phyloP scores from a whole-genome alignment of 2,797 vertebrate species.

The Gadopsis marmoratus region DNA sequence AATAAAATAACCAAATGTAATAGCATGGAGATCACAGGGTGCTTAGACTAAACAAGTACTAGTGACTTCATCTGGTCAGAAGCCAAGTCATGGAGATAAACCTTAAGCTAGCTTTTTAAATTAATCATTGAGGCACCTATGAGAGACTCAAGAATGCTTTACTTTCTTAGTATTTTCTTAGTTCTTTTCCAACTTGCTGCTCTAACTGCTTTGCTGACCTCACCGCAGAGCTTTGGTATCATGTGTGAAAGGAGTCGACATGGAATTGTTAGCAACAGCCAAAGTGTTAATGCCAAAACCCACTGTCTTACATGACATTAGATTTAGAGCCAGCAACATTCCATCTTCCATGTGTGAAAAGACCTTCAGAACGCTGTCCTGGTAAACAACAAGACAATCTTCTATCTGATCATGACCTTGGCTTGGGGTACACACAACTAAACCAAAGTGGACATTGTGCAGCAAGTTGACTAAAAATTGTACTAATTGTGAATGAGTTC shows the following conservation, averaged over 20 bases:
- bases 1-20: no score
- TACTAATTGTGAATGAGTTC: constrained; percentile 32
- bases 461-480: constrained; percentile 44
- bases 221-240: background rate
- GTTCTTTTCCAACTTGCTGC: background rate
- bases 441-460: background rate
- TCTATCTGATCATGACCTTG: background rate
- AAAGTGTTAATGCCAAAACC: background rate
- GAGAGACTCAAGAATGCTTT: background rate
- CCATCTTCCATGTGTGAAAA: background rate
- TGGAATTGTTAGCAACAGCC: background rate
- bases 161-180: background rate
- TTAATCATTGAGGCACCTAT: background rate
- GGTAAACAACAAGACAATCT: background rate
- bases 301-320: background rate
- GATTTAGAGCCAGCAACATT: background rate
- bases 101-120: background rate
- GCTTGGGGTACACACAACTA: background rate
- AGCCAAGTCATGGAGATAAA: background rate
- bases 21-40: background rate
- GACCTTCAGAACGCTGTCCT: background rate
- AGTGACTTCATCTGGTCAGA: background rate
- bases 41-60: background rate
- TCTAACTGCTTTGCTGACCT: background rate
- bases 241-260: background rate